Evolutionary conservation across 2,797 vertebrate species (phyloP), one percentile per base, ranked within the genome.

Genomic region (Kryptolebias ocellatus): DNA sequence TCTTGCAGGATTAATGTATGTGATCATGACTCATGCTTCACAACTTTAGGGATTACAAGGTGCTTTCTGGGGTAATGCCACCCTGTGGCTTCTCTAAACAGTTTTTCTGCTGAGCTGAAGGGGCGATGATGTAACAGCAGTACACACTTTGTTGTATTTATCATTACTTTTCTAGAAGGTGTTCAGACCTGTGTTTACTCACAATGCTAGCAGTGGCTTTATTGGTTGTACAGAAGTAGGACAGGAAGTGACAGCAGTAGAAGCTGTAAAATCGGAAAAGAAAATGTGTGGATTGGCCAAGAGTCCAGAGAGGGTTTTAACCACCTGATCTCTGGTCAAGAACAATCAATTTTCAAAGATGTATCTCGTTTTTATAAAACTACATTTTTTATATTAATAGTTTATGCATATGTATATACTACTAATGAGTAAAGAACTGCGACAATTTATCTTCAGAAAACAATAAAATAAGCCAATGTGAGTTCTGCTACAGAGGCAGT

Each of bases 1-100:
- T 62, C 31, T 67, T 34, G 69, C 61, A n/a, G 84, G 76, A 88
- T 86, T 88, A 88, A 53, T 64, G 72, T 28, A 20, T 66, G 73
- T 71, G 83, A 86, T 87, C 87, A 85, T 31, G 61, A 77, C 62
- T 71, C 52, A 14, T 72, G 72, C 72, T 74, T 42, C 60, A 53
- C 60, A 53, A 81, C 70, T 77, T 80, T 58, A 64, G 69, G 67
- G 81, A 83, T 86, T 86, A 84, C 78, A 56, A 4, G 14, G 55
- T 52, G 60, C 53, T 17, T 74, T 66, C 67, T 39, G 16, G 69
- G 67, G 52, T 51, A 27, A 66, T 53, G 72, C 50, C 60, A 42
- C 17, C 51, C n/a, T 51, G 60, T 46, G 29, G 50, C 44, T 52
- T 56, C 61, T 68, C 50, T 28, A 1, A 74, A 59, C 61, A 1